phyloP scores from a whole-genome alignment of 2,888 invertebrate species.

The Onthophagus sagittarius region DNA sequence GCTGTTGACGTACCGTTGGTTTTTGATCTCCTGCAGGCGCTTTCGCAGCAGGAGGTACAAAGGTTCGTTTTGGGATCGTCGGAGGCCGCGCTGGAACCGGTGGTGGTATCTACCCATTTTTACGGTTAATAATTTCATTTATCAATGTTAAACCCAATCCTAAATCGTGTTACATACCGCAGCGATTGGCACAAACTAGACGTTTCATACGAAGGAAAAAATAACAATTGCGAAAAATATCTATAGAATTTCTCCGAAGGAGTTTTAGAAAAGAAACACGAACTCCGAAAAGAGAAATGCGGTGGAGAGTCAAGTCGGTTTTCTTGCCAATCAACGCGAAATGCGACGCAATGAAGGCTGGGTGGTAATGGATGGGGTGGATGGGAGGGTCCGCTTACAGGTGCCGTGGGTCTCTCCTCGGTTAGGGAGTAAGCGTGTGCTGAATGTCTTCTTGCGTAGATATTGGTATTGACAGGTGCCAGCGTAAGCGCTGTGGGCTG shows the following conservation, averaged over 20 bases:
- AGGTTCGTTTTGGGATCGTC: conserved; percentile 51
- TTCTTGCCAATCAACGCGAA: background rate
- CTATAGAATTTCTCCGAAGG: background rate
- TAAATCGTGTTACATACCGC: background rate
- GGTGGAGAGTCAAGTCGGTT: background rate
- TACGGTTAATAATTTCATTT: background rate
- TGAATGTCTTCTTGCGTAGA: conserved; percentile 47
- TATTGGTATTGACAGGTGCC: conserved; percentile 43
- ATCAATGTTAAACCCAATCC: background rate
- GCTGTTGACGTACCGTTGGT: conserved; percentile 48
- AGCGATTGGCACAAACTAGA: background rate
- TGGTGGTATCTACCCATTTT: conserved; percentile 41
- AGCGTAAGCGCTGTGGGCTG: conserved; percentile 42
- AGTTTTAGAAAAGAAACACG: background rate
- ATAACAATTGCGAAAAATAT: background rate
- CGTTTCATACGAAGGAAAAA: background rate
- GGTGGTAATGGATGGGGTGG: background rate
- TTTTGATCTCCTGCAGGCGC: conserved; percentile 45
- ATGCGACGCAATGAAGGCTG: background rate
- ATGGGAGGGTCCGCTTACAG: conserved; percentile 1
- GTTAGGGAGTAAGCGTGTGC: conserved; percentile 42
- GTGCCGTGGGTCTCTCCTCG: conserved; percentile 33
- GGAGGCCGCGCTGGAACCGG: conserved; percentile 52
- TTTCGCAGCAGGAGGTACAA: conserved; percentile 41
- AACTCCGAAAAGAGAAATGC: background rate